Evolutionary conservation across 2,888 invertebrate genomes (phyloP).

Genomic region (Yponomeuta cagnagella): DNA sequence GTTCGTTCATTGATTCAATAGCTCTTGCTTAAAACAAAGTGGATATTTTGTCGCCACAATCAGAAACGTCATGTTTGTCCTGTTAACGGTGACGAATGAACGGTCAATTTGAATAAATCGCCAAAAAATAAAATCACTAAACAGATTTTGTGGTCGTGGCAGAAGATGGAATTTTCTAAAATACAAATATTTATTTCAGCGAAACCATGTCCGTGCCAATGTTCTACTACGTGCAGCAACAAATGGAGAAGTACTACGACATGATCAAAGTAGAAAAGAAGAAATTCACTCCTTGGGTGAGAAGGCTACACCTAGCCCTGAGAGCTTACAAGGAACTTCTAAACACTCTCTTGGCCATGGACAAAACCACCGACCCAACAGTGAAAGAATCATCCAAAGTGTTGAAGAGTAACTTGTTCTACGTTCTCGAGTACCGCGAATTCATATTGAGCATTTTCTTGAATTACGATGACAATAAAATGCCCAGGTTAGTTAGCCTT

Average conservation of each 20-base stretch:
- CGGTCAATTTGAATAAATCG: too few relatives aligned
- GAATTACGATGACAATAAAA: slow-evolving; percentile 88
- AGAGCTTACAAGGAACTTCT: slow-evolving; percentile 89
- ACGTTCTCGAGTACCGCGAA: slow-evolving; percentile 95
- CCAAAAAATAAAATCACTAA: too few relatives aligned
- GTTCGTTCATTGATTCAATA: too few relatives aligned
- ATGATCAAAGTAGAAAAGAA: slow-evolving; percentile 92
- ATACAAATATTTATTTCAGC: slow-evolving; percentile 58
- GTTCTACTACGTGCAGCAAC: slow-evolving; percentile 96
- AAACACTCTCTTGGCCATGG: slow-evolving; percentile 88
- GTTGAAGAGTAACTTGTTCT: slow-evolving; percentile 93
- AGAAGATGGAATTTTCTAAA: too few relatives aligned
- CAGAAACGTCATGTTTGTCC: too few relatives aligned
- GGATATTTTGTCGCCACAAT: too few relatives aligned
- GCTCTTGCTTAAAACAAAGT: too few relatives aligned
- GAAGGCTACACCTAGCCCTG: slow-evolving; percentile 89
- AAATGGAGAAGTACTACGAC: slow-evolving; percentile 90
- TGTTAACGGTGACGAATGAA: too few relatives aligned
- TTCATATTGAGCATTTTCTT: slow-evolving; percentile 87
- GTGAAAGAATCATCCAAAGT: slow-evolving; percentile 88
- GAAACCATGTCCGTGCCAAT: slow-evolving; percentile 94
- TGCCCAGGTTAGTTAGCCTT: slow-evolving; percentile 80
- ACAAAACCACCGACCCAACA: slow-evolving; percentile 80
- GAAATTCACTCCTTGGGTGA: slow-evolving; percentile 87
- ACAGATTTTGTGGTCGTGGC: too few relatives aligned